Evolutionary conservation across 2,113 vertebrate species (phyloP), one percentile per base, ranked within the genome.

Genomic region (Semicossyphus pulcher): DNA sequence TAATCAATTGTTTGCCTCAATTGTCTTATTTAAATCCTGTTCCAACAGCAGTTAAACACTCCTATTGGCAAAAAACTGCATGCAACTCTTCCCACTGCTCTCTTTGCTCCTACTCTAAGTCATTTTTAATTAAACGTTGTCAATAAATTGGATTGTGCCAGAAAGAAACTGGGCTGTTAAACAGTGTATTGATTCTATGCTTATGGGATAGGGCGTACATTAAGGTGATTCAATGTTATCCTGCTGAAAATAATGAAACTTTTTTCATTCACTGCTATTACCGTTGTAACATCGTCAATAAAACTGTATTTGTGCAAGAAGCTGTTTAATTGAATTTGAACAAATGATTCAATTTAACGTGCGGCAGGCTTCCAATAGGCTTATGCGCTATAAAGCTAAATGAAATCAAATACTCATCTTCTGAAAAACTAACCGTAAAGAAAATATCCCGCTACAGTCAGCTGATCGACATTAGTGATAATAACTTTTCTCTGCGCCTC

Each of bases 131-230:
- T 75, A 78, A 62, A 69, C 71, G 8, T 16, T 34, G 69, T 87
- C 81, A 49, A 83, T 87, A 81, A 23, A 77, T 71, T 78, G 48
- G 58, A 86, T 83, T 84, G 59, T 71, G 53, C 80, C 37, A 58
- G 39, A 81, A 64, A 70, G n/a, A 61, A 78, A 68, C 25, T 37
- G 29, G 16, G 31, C 45, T 44, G 15, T 12, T 57, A 14, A 61
- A 4, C 32, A 45, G 9, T 3, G 12, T 16, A 76, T 69, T 0
- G 21, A 81, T 70, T 72, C 21, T 15, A 3, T 21, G 4, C 45
- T 42, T 32, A 34, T 1, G 16, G 15, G 23, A 31, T 1, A 20
- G 61, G 20, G 47, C 0, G 20, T 2, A 14, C 28, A 47, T 15
- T 14, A 14, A 26, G 45, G 16, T 10, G 51, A 26, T 63, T 68